Conservation (phyloP, 2,797 vertebrate genomes). For the Gila robusta region DNA sequence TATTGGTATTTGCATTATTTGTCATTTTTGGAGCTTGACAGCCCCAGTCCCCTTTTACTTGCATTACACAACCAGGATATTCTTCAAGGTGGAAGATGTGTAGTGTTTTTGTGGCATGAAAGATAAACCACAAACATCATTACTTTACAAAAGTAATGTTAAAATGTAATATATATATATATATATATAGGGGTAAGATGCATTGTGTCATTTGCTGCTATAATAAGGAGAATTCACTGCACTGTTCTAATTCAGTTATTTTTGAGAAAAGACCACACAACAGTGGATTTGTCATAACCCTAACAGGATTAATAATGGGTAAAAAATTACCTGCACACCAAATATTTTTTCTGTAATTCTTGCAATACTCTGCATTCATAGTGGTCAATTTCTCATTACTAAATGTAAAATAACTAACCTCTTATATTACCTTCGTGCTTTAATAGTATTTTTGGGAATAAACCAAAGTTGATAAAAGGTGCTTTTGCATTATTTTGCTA, state of each 20-base stretch:
- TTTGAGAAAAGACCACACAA: constrained; percentile 28
- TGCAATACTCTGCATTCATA: constrained; percentile 1
- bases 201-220: background rate
- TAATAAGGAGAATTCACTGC: constrained; percentile 26
- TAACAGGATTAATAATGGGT: constrained; percentile 13
- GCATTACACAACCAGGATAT: background rate
- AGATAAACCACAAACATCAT: background rate
- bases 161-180: background rate
- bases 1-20: background rate
- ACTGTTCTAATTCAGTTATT: constrained; percentile 5
- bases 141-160: constrained; percentile 4
- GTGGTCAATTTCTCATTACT: background rate
- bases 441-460: constrained; percentile 31
- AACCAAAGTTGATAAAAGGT: constrained; percentile 1
- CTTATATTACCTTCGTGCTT: background rate
- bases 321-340: constrained; percentile 8
- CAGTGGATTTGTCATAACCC: constrained; percentile 17
- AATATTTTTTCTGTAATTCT: constrained; percentile 34
- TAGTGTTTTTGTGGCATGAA: background rate
- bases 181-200: background rate
- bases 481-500: constrained; percentile 15
- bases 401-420: background rate
- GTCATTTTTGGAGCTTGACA: background rate
- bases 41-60: background rate
- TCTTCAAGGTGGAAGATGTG: background rate